Base-by-base conservation (phyloP, 1,140 invertebrate genomes). In the Pygmarrhopalites habei region DNA sequence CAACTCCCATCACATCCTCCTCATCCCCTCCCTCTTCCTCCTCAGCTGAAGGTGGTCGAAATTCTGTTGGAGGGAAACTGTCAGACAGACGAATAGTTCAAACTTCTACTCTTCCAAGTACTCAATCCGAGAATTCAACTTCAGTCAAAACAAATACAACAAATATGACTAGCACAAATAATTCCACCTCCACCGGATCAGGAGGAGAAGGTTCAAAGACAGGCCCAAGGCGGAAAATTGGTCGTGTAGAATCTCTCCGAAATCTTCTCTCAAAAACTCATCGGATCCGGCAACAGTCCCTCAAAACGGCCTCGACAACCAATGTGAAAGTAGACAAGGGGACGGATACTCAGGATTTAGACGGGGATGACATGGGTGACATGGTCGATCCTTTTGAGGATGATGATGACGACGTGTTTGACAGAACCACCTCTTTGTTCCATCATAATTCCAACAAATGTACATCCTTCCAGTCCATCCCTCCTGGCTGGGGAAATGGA, bases 161-260 rank as follows among this genome's bases (percentile, higher is more conserved):
- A 57, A 5, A 21, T 17, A 21, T 15, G 5, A 19, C 23, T 5
- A 58, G 19, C 10, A 35, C 5, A 4, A 23, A 39, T 35, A 35
- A 35, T 15, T 35, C 32, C 43, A 30, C 49, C 30, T 32, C 58
- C 2, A 17, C 4, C 12, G n/a, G n/a, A n/a, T n/a, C n/a, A n/a
- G n/a, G n/a, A n/a, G n/a, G n/a, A n/a, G n/a, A n/a, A n/a, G n/a
- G n/a, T n/a, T 14, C 17, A 5, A 47, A 49, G 7, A 71, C 17
- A 76, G 74, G 26, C 72, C 72, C 66, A 17, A 60, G 64, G 19
- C 78, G 79, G 70, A 77, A 78, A 71, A 75, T 83, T 10, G 79
- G 80, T 12, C 74, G 82, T 28, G 80, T 83, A 4, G 81, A 83
- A 72, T 82, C 80, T 0, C 66, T 83, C 29, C 72, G 81, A 66